Conservation (phyloP, 2,113 vertebrate species). For the Genyomyrus donnyi region DNA sequence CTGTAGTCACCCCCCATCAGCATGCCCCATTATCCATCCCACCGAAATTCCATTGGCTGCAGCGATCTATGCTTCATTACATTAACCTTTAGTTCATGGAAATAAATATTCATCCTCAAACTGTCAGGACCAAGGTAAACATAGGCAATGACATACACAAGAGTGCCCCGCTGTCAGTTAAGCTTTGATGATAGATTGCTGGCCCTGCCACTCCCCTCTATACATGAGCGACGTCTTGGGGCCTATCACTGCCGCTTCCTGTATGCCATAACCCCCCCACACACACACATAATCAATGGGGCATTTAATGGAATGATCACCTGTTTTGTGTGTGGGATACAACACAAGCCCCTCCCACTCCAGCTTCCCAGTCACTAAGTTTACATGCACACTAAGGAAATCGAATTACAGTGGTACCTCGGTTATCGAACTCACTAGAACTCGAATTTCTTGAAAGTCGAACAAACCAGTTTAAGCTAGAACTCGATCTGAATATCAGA, state of each 20-base stretch:
- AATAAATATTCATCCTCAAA: conserved; percentile 19
- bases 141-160: neutral
- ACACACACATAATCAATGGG: conserved; percentile 13
- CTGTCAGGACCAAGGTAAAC: conserved; percentile 7
- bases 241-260: neutral
- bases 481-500: too few relatives aligned
- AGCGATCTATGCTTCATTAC: conserved; percentile 6
- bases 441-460: too few relatives aligned
- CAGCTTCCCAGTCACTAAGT: neutral
- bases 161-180: neutral
- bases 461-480: too few relatives aligned
- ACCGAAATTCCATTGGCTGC: neutral
- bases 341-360: neutral
- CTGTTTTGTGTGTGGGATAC: neutral
- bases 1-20: neutral
- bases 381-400: too few relatives aligned
- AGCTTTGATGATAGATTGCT: conserved; percentile 12
- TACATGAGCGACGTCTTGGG: neutral
- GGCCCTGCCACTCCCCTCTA: conserved; percentile 11
- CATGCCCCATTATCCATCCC: neutral
- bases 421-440: too few relatives aligned
- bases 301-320: conserved; percentile 23
- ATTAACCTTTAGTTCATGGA: conserved; percentile 24
- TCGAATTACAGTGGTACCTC: too few relatives aligned
- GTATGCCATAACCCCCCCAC: neutral